phyloP scores from a whole-genome alignment of 1,140 invertebrate species.

The Macrosteles quadrilineatus region DNA sequence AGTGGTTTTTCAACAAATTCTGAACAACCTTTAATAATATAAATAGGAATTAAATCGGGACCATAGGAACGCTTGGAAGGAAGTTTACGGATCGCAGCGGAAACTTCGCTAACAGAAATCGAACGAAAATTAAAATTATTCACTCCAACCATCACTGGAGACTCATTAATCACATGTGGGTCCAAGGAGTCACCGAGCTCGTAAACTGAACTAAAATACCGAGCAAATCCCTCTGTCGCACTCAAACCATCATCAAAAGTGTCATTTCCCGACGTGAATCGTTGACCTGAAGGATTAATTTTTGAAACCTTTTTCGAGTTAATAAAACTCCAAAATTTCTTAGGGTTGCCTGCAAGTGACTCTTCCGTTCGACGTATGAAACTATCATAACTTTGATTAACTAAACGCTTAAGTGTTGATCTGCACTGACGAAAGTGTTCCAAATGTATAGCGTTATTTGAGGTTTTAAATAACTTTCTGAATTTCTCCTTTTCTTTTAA shows the following conservation, averaged over 20 bases:
- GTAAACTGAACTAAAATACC: no score
- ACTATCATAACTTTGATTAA: no score
- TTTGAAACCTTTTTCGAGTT: conserved; percentile 5
- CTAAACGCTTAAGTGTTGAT: no score
- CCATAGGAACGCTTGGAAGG: conserved; percentile 21
- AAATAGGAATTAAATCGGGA: conserved; percentile 12
- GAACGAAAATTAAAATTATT: neutral
- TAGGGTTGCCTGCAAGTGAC: neutral
- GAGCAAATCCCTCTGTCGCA: no score
- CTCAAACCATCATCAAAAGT: neutral
- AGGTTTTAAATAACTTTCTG: no score
- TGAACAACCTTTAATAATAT: conserved; percentile 14
- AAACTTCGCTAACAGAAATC: neutral
- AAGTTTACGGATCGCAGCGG: neutral
- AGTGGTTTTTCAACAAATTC: neutral
- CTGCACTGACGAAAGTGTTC: no score
- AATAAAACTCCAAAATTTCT: conserved; percentile 5
- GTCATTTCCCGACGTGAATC: neutral
- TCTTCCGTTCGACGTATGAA: neutral
- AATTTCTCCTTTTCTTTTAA: no score
- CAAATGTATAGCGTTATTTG: no score
- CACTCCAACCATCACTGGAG: neutral
- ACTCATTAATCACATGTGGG: neutral
- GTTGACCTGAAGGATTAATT: neutral
- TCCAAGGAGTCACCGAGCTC: neutral